phyloP scores from a whole-genome alignment of 2,113 vertebrate species.

The Procavia capensis region DNA sequence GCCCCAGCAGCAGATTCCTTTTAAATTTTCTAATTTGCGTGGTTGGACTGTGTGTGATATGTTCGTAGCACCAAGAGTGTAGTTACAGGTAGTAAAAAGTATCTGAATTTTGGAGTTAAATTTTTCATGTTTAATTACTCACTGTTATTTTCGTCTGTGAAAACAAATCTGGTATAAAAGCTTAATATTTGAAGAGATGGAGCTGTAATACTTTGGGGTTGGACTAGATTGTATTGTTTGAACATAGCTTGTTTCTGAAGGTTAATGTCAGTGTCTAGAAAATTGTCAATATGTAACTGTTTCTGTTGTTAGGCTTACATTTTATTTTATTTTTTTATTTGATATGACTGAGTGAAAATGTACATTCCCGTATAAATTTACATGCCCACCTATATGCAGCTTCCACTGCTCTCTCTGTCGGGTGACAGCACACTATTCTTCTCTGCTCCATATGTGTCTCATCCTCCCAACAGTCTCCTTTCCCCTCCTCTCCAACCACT shows the following conservation, averaged over 20 bases:
- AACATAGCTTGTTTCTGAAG: slow-evolving; percentile 13
- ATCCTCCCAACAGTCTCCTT: no score
- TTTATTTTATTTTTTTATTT: slow-evolving; percentile 57
- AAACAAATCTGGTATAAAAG: slow-evolving; percentile 10
- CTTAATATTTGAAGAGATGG: neutral
- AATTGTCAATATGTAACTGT: neutral
- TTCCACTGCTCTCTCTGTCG: no score
- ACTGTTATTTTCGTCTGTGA: neutral
- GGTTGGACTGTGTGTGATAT: neutral
- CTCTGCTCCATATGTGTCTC: no score
- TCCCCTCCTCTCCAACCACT: no score
- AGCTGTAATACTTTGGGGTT: neutral
- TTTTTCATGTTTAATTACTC: slow-evolving; percentile 39
- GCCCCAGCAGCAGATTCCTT: neutral
- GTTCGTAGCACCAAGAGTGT: neutral
- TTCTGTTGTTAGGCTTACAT: neutral
- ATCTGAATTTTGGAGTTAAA: neutral
- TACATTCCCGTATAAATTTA: no score
- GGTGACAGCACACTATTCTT: no score
- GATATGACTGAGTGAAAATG: no score
- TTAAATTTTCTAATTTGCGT: neutral
- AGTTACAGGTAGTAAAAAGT: neutral
- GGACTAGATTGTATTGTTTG: slow-evolving; percentile 29
- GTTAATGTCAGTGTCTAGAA: slow-evolving; percentile 35
- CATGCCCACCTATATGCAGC: no score